These are phyloP conservation scores for Discoglossus pictus DNA, from an alignment of 2,797 vertebrate species.

Conservation along the genomic window DNA sequence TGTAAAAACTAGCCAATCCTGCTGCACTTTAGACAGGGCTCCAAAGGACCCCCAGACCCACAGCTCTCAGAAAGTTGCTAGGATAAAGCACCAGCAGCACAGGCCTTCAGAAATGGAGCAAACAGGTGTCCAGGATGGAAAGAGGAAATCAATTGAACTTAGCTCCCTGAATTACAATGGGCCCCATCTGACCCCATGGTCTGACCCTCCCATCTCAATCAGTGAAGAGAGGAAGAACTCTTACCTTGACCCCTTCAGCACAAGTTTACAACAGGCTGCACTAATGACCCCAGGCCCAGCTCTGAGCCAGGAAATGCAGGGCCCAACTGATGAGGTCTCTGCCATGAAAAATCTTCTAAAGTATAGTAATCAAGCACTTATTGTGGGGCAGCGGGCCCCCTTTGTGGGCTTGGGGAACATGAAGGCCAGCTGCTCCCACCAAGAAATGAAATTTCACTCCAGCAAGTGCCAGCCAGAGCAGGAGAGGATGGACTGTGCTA, in stretches of 20 bases:
- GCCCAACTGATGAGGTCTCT: conserved; percentile 79
- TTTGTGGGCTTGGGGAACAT: conserved; percentile 83
- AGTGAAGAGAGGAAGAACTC: conserved; percentile 76
- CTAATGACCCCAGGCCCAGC: conserved; percentile 68
- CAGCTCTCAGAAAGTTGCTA: conserved; percentile 84
- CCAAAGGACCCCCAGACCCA: conserved; percentile 59
- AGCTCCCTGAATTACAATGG: conserved; percentile 78
- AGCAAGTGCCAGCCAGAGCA: conserved; percentile 76
- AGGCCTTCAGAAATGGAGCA: conserved; percentile 65
- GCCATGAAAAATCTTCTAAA: conserved; percentile 95
- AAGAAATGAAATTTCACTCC: conserved; percentile 75
- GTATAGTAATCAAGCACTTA: conserved; percentile 90
- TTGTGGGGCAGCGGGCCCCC: conserved; percentile 86
- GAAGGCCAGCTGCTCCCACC: conserved; percentile 87
- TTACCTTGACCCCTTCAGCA: conserved; percentile 84
- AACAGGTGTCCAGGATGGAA: conserved; percentile 71
- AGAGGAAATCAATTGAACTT: conserved; percentile 84
- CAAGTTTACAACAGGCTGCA: conserved; percentile 65
- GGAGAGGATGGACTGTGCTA: conserved; percentile 85
- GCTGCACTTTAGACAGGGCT: conserved; percentile 86
- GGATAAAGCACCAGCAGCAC: conserved; percentile 95
- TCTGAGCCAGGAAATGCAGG: conserved; percentile 66
- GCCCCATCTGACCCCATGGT: conserved; percentile 73
- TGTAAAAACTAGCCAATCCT: conserved; percentile 68
- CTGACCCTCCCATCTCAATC: conserved; percentile 57